Base-by-base conservation (phyloP, 2,113 vertebrate genomes). In the Serinus canaria region DNA sequence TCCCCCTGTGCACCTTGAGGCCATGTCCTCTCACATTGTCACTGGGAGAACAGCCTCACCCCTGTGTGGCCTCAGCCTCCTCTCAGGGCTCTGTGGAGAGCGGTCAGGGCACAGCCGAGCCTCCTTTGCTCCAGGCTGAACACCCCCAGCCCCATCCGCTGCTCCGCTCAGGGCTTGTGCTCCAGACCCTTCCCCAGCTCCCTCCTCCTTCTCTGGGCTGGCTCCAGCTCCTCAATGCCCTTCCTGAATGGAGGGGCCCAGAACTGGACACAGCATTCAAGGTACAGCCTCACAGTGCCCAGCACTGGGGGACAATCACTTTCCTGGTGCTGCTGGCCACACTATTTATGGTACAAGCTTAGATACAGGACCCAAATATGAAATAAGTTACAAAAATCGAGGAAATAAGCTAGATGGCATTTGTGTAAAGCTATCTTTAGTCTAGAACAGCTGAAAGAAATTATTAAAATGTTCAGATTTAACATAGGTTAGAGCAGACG, bases 131-230 rank as follows among this genome's bases (percentile, higher is more conserved):
- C 50, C 44, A 19, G 68, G 37, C 22, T 23, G 2, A 66, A 5
- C 43, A 15, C 1, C 22, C 24, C 33, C 59, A 15, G 31, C 27
- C 13, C 12, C 52, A 23, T 13, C 59, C 44, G 44, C 31, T 3
- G 3, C 43, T 56, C 14, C 25, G 7, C 35, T 7, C 5, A 2
- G 35, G 9, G 3, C 14, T 10, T 3, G 11, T 12, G 43, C 58
- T 64, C 25, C 31, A 25, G 43, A 27, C 2, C 50, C 25, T 43
- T 35, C 43, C 2, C 16, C 41, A 22, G 49, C 20, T 31, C 27
- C 2, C 0, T 1, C 8, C 7, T 0, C 31, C 67, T 72, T 3
- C 58, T 4, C 58, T 10, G 67, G 31, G 5, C 43, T 3, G 0
- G 3, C 43, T 49, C 25, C 31, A 43, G 43, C 50, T 37, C 27